Evolutionary conservation across 2,888 invertebrate species (phyloP).

Genomic region (Crocallis elinguaria): DNA sequence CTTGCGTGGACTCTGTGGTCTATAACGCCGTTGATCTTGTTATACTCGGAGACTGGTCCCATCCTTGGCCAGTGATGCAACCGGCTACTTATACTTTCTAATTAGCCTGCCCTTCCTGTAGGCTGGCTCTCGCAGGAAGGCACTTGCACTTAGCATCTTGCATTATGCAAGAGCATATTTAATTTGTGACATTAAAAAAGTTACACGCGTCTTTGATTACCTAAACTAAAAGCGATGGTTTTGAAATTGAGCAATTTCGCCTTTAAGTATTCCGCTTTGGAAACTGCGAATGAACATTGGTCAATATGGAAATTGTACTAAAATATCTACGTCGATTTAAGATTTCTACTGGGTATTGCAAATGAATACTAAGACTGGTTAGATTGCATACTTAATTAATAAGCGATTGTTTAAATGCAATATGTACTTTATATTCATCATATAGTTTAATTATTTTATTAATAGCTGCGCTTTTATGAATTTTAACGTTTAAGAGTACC

Average conservation of each 20-base stretch:
- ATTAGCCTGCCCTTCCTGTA: slow-evolving; percentile 63
- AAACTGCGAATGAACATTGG: slow-evolving; percentile 37
- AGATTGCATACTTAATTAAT: slow-evolving; percentile 1
- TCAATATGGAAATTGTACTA: slow-evolving; percentile 37
- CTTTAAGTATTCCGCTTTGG: slow-evolving; percentile 9
- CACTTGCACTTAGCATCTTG: slow-evolving; percentile 49
- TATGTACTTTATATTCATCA: not conserved
- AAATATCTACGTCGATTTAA: slow-evolving; percentile 31
- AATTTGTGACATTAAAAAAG: slow-evolving; percentile 30
- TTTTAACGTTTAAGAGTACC: not conserved
- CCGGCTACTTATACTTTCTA: slow-evolving; percentile 64
- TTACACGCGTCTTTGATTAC: slow-evolving; percentile 37
- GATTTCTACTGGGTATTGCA: slow-evolving; percentile 5
- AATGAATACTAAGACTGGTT: slow-evolving; percentile 22
- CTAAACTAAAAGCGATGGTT: no score
- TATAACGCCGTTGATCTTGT: slow-evolving; percentile 41
- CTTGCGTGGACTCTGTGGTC: slow-evolving; percentile 40
- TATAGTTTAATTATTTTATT: not conserved
- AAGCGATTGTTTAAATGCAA: not conserved
- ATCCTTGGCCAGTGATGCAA: slow-evolving; percentile 51
- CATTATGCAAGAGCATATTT: slow-evolving; percentile 25
- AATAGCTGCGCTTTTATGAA: not conserved
- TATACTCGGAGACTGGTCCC: slow-evolving; percentile 44
- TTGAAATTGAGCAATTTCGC: slow-evolving; percentile 17
- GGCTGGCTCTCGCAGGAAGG: slow-evolving; percentile 45